Evolutionary conservation across 2,113 vertebrate genomes (phyloP).

Genomic region (Sphaerodactylus townsendi): DNA sequence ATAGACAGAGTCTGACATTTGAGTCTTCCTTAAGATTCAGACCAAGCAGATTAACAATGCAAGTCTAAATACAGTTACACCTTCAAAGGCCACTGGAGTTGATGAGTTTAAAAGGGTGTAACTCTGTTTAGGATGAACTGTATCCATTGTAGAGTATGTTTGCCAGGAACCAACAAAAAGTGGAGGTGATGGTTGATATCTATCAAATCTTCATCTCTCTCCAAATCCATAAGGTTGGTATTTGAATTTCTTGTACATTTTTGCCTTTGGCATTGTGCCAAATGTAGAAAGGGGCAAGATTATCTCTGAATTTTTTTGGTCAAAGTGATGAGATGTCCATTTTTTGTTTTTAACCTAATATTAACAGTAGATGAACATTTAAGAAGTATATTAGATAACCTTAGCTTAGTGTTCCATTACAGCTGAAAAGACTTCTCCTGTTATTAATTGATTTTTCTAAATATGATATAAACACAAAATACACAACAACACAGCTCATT

Average conservation of each 20-base stretch:
- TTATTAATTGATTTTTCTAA: no score
- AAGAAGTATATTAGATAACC: not conserved
- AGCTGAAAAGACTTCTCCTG: not conserved
- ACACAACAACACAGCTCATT: no score
- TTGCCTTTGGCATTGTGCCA: not conserved
- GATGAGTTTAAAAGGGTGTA: no score
- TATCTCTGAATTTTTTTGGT: not conserved
- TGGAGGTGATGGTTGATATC: no score
- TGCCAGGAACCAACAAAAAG: no score
- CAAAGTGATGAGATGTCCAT: not conserved
- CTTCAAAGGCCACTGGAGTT: no score
- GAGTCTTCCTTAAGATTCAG: not conserved
- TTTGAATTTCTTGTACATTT: not conserved
- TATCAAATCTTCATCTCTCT: not conserved
- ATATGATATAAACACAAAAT: no score
- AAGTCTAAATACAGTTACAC: no score
- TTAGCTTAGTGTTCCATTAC: not conserved
- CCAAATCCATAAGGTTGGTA: not conserved
- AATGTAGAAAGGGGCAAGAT: no score
- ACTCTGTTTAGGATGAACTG: no score
- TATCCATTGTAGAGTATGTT: no score
- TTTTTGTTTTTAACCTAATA: not conserved
- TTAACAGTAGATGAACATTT: not conserved
- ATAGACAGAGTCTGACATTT: not conserved
- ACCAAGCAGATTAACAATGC: not conserved